Base-by-base conservation (phyloP, 2,888 invertebrate genomes). In the Bhutanitis thaidina region DNA sequence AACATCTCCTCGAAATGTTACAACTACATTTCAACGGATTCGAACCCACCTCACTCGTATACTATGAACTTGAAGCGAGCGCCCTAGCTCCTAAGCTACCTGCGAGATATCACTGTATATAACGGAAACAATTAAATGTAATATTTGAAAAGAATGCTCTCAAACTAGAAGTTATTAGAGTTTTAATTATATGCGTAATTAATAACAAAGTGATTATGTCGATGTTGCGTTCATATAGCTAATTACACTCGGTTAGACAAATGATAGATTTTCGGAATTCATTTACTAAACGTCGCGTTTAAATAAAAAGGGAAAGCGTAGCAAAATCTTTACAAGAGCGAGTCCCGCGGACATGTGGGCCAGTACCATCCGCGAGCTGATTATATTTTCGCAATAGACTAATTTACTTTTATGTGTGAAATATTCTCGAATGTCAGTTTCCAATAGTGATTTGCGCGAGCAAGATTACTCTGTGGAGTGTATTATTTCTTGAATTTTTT, bases 321-420 rank as follows among this genome's bases (percentile, higher is more conserved):
- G 7, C 16, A n/a, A 36, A 45, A 13, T 25, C 35, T 13, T 35
- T 36, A 30, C 35, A 35, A 35, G 29, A 35, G 15, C 36, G 29
- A 45, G 40, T 45, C n/a, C 14, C 41, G 37, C 49, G 43, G 55
- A 40, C 37, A 67, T 64, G 58, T 54, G 13, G 56, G 65, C 58
- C 64, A 65, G 65, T 65, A 64, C 58, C 65, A 58, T 66, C 62
- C 55, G 61, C 67, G 74, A 73, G 70, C 57, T 67, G 64, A 66
- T 68, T 61, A 62, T 44, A 45, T 64, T 74, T 70, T 65, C 61
- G 69, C 65, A 77, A 77, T 63, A 54, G 16, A 59, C 61, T 64
- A 66, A 74, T 69, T 71, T 61, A 74, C 66, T 74, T 72, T 66
- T 62, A 59, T 64, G 60, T 62, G 57, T 16, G 60, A 67, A 62